Percentiles rank a stretch among this genome's conserved stretches.
phyloP scores from a whole-genome alignment of 2,888 invertebrate genomes.

The Drosophila demipolita region DNA sequence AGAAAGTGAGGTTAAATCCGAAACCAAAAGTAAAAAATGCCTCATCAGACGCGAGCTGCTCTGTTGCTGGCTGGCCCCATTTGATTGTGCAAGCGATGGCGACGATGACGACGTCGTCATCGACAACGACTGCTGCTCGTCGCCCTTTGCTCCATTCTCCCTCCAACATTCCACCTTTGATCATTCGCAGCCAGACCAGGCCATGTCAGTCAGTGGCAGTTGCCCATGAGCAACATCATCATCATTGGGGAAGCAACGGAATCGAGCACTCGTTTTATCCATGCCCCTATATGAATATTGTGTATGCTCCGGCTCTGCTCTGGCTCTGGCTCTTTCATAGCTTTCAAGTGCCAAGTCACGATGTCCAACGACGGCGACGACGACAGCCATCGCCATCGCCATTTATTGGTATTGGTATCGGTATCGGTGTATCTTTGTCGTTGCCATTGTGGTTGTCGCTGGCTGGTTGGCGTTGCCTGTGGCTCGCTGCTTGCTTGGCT shows the following conservation, averaged over 20 bases:
- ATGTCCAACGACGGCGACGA: slow-evolving; percentile 52
- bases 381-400: slow-evolving; percentile 38
- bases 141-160: slow-evolving; percentile 55
- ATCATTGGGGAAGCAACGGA: slow-evolving; percentile 44
- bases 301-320: slow-evolving; percentile 57
- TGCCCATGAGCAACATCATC: slow-evolving; percentile 63
- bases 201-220: slow-evolving; percentile 17
- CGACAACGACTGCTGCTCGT: slow-evolving; percentile 46
- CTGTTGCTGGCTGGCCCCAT: slow-evolving; percentile 43
- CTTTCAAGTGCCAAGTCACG: slow-evolving; percentile 75
- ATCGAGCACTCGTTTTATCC: slow-evolving; percentile 40
- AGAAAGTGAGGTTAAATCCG: slow-evolving; percentile 70
- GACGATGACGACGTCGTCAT: slow-evolving; percentile 22
- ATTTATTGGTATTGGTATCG: slow-evolving; percentile 70
- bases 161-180: neutral
- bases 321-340: slow-evolving; percentile 42
- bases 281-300: slow-evolving; percentile 20
- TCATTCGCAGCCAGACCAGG: slow-evolving; percentile 2
- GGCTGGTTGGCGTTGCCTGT: slow-evolving; percentile 45
- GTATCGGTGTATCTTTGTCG: slow-evolving; percentile 69
- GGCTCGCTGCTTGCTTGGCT: slow-evolving; percentile 56
- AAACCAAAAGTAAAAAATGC: slow-evolving; percentile 66
- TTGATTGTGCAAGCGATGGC: slow-evolving; percentile 69
- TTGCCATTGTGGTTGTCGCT: slow-evolving; percentile 56
- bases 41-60: slow-evolving; percentile 58